A percentile compares a stretch with the other conserved stretches of the same genome.
These are phyloP conservation scores for Lithobates pipiens DNA, from an alignment of 2,797 vertebrate species.

Conservation along the genomic window DNA sequence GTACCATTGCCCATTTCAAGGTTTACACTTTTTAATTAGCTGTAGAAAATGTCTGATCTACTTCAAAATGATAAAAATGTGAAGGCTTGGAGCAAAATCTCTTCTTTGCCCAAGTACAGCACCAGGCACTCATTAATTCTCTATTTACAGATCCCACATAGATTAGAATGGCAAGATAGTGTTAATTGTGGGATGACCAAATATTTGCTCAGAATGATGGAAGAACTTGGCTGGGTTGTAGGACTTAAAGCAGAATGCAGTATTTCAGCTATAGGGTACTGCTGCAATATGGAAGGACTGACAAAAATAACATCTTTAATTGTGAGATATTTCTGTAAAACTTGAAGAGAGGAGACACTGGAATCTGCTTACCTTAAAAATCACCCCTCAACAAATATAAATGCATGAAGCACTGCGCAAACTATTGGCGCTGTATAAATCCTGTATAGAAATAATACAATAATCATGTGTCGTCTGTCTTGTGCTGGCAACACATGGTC, in stretches of 20 bases:
- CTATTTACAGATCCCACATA: not conserved
- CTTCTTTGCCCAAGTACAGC: not conserved
- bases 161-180: constrained; percentile 1
- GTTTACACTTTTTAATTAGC: not conserved
- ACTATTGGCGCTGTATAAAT: too few species aligned
- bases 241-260: not conserved
- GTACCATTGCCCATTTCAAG: not conserved
- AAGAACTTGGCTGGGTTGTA: not conserved
- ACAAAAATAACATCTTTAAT: not conserved
- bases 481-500: not conserved
- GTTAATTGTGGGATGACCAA: not conserved
- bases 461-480: too few species aligned
- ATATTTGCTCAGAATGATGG: not conserved
- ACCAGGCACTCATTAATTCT: not conserved
- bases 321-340: too few species aligned
- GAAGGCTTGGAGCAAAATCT: not conserved
- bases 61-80: not conserved
- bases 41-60: not conserved
- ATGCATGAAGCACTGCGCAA: too few species aligned
- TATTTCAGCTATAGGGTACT: not conserved
- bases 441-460: too few species aligned
- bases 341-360: not conserved
- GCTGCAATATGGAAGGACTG: not conserved
- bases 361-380: too few species aligned
- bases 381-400: too few species aligned